Evolutionary conservation across 2,888 invertebrate genomes (phyloP), one percentile per base, ranked within the genome.

Genomic region (Trachelus troglodyta): DNA sequence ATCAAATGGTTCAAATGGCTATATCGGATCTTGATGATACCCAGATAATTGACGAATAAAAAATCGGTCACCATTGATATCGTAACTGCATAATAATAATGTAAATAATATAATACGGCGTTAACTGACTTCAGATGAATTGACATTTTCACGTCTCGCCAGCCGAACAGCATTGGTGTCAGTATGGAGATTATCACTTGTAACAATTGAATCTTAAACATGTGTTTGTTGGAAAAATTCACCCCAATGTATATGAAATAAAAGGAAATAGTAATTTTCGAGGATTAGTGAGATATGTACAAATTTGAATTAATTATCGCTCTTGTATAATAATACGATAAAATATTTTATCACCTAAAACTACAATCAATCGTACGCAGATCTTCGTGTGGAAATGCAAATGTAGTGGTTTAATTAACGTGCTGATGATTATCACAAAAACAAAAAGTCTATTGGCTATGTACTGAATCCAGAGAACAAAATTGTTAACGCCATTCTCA

Each of bases 11-110:
- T 69, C 30, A 69, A n/a, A 30, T n/a, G 30, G 3, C 30, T 23
- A 33, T 31, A 69, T 30, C 69, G 12, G 30, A 11, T 12, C 30
- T 30, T 33, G 69, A 69, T 4, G 69, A 69, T 69, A 33, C 69
- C n/a, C 12, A 69, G n/a, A n/a, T 69, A 69, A 33, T 69, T 69
- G 69, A 69, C 69, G 69, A 69, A 69, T 69, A 69, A 33, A 12
- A 30, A 69, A 33, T 69, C 69, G 1, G 69, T 69, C 11, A 33
- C 31, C 69, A 69, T 69, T 33, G 69, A 69, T 30, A n/a, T 69
- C 30, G 3, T 69, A 12, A 69, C 69, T 12, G 69, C 30, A 12
- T 69, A 69, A 33, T 30, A 69, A 69, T 69, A 69, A 33, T 69
- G 69, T 11, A 69, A 69, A 30, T 33, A 69, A 6, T n/a, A 69